Evolutionary conservation across 2,113 vertebrate species (phyloP), one percentile per base, ranked within the genome.

Genomic region (Lutjanus erythropterus): DNA sequence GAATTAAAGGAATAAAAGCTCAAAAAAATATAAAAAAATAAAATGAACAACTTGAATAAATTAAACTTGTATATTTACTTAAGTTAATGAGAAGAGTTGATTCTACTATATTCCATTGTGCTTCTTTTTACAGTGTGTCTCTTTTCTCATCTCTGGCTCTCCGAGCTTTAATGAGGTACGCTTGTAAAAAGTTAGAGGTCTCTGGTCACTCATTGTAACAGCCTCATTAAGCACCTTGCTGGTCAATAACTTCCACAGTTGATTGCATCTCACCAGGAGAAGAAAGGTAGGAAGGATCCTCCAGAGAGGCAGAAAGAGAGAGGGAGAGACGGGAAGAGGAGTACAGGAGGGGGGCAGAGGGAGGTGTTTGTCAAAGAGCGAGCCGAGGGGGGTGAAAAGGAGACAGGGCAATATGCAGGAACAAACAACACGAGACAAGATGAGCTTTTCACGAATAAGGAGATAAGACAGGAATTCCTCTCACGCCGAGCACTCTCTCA

Each of bases 151-250:
- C 52, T 71, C 60, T 41, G 12, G 44, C 41, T 73, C 69, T 78
- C 3, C 2, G 6, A 83, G 74, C 59, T 70, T 72, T 79, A 89
- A 85, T 87, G 81, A 88, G 76, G 75, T 56, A 67, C 56, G 64
- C 83, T 70, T 88, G 78, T 89, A 87, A 80, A 86, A 89, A 88
- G 81, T 85, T 81, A 83, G 67, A 75, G 71, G 81, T 87, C 88
- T 80, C 81, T 56, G 82, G 82, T 75, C 86, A 83, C 77, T 90
- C 49, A 27, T 88, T 90, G 71, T 85, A 72, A 74, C 83, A 62
- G 85, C 78, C 90, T 93, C 89, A 92, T 94, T 94, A 92, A 88
- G 60, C 33, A n/a, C 61, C 56, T 60, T 58, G 59, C 78, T 80
- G 75, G 75, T 91, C 81, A 84, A 85, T 90, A 86, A 64, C 76